A percentile compares a stretch with the other conserved stretches of the same genome.
phyloP scores from a whole-genome alignment of 2,888 invertebrate genomes.

The Heliconius erato region DNA sequence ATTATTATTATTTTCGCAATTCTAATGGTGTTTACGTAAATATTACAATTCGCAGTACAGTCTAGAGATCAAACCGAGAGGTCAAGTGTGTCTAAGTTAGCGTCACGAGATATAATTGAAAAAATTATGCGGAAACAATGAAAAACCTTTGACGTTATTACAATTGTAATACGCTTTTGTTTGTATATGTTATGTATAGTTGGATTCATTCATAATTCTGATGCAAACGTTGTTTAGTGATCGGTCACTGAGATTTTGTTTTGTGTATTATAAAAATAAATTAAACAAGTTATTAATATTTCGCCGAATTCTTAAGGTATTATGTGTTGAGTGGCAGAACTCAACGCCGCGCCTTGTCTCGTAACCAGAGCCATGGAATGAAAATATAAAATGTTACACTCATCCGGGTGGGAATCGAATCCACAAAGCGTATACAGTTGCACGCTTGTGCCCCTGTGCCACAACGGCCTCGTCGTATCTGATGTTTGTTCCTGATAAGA shows the following conservation, averaged over 20 bases:
- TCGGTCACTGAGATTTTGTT: background rate
- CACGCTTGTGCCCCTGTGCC: too few species aligned
- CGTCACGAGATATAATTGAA: slow-evolving; percentile 13
- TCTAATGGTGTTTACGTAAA: background rate
- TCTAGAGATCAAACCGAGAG: background rate
- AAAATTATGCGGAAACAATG: slow-evolving; percentile 23
- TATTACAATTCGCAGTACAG: slow-evolving; percentile 4
- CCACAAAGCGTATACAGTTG: too few species aligned
- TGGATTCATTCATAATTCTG: background rate
- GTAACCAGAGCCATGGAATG: too few species aligned
- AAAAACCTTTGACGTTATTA: background rate
- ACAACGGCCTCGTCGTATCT: too few species aligned
- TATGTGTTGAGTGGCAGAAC: too few species aligned
- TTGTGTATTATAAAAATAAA: background rate
- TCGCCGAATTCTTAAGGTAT: too few species aligned
- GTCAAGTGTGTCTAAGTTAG: slow-evolving; percentile 20
- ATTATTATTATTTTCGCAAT: slow-evolving; percentile 23
- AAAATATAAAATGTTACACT: too few species aligned
- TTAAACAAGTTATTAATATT: too few species aligned
- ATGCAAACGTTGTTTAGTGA: background rate
- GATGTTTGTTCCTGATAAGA: background rate
- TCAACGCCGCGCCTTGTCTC: too few species aligned
- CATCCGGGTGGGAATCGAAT: too few species aligned
- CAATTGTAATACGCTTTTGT: background rate
- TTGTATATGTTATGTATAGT: background rate